Conservation (phyloP, 2,888 invertebrate genomes). For the Lissocephala sabroskyi region DNA sequence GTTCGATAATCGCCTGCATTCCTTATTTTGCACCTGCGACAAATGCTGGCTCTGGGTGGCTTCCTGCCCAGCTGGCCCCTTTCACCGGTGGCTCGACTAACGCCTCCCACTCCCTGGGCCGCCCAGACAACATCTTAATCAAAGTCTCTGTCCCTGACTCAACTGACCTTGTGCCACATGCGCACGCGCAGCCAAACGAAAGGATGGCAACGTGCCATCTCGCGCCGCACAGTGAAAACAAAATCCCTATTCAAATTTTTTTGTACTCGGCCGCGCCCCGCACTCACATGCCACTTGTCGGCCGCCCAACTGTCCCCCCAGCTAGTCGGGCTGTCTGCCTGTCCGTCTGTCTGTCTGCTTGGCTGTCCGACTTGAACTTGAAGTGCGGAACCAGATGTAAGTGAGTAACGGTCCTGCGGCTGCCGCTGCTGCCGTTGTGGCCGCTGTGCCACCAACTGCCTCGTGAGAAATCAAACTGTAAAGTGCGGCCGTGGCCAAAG, state of each 20-base stretch:
- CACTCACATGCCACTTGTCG: slow-evolving; percentile 1
- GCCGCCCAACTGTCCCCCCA: slow-evolving; percentile 1
- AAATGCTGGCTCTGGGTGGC: too few relatives aligned
- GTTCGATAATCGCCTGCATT: too few relatives aligned
- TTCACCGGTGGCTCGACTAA: too few relatives aligned
- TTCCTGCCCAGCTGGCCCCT: too few relatives aligned
- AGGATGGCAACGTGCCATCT: slow-evolving; percentile 17
- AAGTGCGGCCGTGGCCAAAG: slow-evolving; percentile 44
- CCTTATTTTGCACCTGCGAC: too few relatives aligned
- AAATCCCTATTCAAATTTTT: slow-evolving; percentile 59
- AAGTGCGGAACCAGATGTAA: slow-evolving; percentile 62
- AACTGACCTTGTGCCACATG: slow-evolving; percentile 58
- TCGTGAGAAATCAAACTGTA: slow-evolving; percentile 62
- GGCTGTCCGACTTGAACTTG: slow-evolving; percentile 40
- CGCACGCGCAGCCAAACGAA: slow-evolving; percentile 39
- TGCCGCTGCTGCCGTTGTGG: slow-evolving; percentile 4
- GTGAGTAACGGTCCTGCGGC: slow-evolving; percentile 60
- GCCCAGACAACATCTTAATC: slow-evolving; percentile 31
- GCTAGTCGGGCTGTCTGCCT: slow-evolving; percentile 36
- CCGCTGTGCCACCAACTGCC: slow-evolving; percentile 32
- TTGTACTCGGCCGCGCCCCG: neutral
- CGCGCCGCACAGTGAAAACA: slow-evolving; percentile 44
- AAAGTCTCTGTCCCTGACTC: slow-evolving; percentile 33
- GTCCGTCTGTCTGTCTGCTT: too few relatives aligned
- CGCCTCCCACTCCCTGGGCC: too few relatives aligned